Conservation (phyloP, 2,888 invertebrate genomes). For the Microplitis deprimator region DNA sequence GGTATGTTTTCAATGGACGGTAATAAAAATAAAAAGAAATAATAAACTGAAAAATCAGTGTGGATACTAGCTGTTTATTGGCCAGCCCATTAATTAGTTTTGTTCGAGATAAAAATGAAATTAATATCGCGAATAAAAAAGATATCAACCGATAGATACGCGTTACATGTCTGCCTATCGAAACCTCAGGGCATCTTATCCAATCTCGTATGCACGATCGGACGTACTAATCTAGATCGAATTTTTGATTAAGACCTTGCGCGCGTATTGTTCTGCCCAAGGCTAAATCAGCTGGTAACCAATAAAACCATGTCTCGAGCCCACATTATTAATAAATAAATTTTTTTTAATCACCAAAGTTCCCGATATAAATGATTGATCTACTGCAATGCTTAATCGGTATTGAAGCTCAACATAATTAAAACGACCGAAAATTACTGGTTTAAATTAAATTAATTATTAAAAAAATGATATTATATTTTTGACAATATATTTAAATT, state of each 20-base stretch:
- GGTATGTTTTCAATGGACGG: not conserved
- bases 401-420: too few relatives aligned
- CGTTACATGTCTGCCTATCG: slow-evolving; percentile 40
- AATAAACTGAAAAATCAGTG: not conserved
- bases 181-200: slow-evolving; percentile 44
- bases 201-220: slow-evolving; percentile 39
- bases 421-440: too few relatives aligned
- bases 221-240: slow-evolving; percentile 41
- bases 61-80: not conserved
- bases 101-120: not conserved
- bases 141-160: slow-evolving; percentile 42
- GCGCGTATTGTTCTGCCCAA: slow-evolving; percentile 33
- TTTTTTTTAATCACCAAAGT: too few relatives aligned
- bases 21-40: too few relatives aligned
- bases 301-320: not conserved
- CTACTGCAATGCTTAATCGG: too few relatives aligned
- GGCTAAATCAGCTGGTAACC: slow-evolving; percentile 13
- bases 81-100: not conserved
- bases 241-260: slow-evolving; percentile 42
- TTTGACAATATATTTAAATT: not conserved
- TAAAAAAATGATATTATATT: not conserved
- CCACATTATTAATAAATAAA: too few relatives aligned
- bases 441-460: too few relatives aligned
- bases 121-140: slow-evolving; percentile 13
- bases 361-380: too few relatives aligned